Evolutionary conservation across 2,797 vertebrate species (phyloP), one percentile per base, ranked within the genome.

Genomic region (Protosalanx chinensis): DNA sequence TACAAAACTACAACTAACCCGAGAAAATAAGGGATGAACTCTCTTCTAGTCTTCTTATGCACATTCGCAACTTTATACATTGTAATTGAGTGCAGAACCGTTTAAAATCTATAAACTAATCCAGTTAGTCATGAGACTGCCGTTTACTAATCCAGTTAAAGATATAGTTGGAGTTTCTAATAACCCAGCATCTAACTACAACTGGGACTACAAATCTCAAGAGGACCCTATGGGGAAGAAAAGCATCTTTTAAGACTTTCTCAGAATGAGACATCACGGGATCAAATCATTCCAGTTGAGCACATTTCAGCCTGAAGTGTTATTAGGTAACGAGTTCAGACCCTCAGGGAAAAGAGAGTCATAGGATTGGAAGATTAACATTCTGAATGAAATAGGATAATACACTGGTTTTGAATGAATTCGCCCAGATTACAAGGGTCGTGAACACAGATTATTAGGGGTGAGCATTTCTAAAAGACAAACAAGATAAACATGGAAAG

Each of bases 1-100:
- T 91, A 93, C 59, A 93, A 78, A 77, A 92, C 84, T 64, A 92
- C 67, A 0, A 93, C 83, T 67, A 93, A 81, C 15, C 88, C 89
- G 12, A 91, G 57, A 70, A 93, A 86, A 46, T 89, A 90, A 41
- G 93, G 87, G 57, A 92, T 85, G 6, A 91, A 88, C 2, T 90
- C 87, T 79, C 76, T 88, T 15, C 91, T 90, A 60, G 71, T 90
- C 81, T 82, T 90, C 63, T 64, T 89, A 64, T 83, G 81, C 51
- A 79, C 61, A 75, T 73, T 67, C 69, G 72, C n/a, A 41, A 46
- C 64, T 70, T 64, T 79, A 76, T 53, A 80, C 85, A 88, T 88
- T 56, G 58, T 77, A 61, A 77, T 65, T 71, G 56, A 27, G 72
- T 70, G 79, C 37, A 58, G 71, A 32, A 61, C 57, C 6, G n/a